Base-by-base conservation (phyloP, 2,113 vertebrate genomes). In the Python bivittatus region DNA sequence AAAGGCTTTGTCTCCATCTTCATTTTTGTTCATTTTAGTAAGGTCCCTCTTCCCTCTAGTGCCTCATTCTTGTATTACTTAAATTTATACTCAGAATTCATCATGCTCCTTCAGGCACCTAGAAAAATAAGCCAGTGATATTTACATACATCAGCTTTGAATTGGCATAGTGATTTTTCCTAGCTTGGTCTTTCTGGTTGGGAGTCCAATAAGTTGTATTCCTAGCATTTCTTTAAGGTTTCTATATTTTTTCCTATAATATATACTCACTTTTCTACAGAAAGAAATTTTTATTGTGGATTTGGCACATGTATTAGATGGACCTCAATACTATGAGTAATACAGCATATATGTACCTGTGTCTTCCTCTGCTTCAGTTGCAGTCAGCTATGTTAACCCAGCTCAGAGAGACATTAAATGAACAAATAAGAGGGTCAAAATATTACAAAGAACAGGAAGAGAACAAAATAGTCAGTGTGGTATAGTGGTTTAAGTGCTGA, bases 1-100 rank as follows among this genome's bases (percentile, higher is more conserved):
- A 93, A 93, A 61, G 48, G 6, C 56, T 53, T 93, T 91, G 33
- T 57, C 54, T 87, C 10, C 20, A 27, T 20, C 38, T 85, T 29
- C 48, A 27, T 93, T 85, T 10, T 91, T 53, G 54, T 42, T 88
- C 44, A 33, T 93, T 84, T 84, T 86, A 60, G 25, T 29, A 57
- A 48, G 38, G 17, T 84, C 57, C 54, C 86, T 84, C 86, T 84
- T 52, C 57, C 48, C n/a, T 44, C 90, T 56, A 64, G 38, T 61
- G 27, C 72, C 48, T 61, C 48, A 33, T 57, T 38, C 48, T 56
- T 91, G 53, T 88, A 88, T 93, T 91, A 60, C 48, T 58, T 88
- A 84, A 1, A 48, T 23, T 61, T 79, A 64, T 88, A 42, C 20
- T 42, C 7, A 53, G 25, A 20, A 84, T 54, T 12, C 33, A 90